These are phyloP conservation scores for Campoletis raptor DNA, from an alignment of 2,888 invertebrate species.

Conservation along the genomic window DNA sequence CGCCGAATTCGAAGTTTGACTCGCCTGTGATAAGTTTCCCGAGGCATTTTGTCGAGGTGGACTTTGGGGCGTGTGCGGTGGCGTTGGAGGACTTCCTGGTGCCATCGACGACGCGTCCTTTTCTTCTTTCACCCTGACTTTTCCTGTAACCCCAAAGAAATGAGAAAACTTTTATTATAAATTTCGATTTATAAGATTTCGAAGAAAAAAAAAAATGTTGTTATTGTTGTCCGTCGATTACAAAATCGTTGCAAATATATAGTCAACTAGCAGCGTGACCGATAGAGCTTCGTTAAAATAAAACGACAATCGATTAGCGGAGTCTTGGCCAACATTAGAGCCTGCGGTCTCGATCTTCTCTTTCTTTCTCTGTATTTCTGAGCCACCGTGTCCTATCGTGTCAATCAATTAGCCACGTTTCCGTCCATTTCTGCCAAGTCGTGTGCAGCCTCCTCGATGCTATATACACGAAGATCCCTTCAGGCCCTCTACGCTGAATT, in stretches of 20 bases:
- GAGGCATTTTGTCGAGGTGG: slow-evolving; percentile 81
- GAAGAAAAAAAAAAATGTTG: neutral
- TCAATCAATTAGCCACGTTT: slow-evolving; percentile 69
- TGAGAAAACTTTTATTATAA: neutral
- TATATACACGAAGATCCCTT: slow-evolving; percentile 35
- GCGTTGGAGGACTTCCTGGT: slow-evolving; percentile 84
- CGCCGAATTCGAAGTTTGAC: slow-evolving; percentile 78
- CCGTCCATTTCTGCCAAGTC: slow-evolving; percentile 63
- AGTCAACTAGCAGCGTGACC: slow-evolving; percentile 47
- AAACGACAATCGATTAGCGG: slow-evolving; percentile 66
- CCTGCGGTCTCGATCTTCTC: slow-evolving; percentile 44
- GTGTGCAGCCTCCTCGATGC: slow-evolving; percentile 50
- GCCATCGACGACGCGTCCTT: slow-evolving; percentile 83
- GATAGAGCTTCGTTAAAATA: slow-evolving; percentile 65
- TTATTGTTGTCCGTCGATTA: slow-evolving; percentile 40
- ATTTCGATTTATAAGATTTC: neutral
- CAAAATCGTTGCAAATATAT: slow-evolving; percentile 46
- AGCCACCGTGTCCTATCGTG: slow-evolving; percentile 65
- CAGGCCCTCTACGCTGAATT: slow-evolving; percentile 64
- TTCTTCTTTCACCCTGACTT: slow-evolving; percentile 81
- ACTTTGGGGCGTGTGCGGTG: slow-evolving; percentile 83
- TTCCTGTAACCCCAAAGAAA: slow-evolving; percentile 75
- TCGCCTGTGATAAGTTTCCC: slow-evolving; percentile 77
- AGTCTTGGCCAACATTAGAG: slow-evolving; percentile 50
- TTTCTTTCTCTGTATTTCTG: slow-evolving; percentile 33